Evolutionary conservation across 1,140 invertebrate genomes (phyloP).

Genomic region (Alviniconcha marisindica): DNA sequence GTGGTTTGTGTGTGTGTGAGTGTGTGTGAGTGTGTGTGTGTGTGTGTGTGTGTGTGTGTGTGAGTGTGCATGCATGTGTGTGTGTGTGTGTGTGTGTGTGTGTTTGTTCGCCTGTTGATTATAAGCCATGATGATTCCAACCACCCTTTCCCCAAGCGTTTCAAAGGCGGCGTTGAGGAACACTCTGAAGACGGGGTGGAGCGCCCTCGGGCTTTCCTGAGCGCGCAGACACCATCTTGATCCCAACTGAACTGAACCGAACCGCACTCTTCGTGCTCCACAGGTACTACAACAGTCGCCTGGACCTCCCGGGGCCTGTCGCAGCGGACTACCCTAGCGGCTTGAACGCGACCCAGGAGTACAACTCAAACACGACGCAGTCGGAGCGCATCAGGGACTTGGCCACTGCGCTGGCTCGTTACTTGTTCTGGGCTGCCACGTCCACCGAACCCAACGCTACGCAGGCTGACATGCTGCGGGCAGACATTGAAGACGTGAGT

Average conservation of each 20-base stretch:
- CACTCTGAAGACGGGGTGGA: too few relatives aligned
- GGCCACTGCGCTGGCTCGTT: constrained; percentile 62
- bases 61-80: constrained; percentile 11
- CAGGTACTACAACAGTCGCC: constrained; percentile 87
- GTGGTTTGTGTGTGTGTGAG: neutral
- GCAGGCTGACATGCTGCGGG: constrained; percentile 39
- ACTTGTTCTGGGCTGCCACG: constrained; percentile 62
- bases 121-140: too few relatives aligned
- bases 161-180: too few relatives aligned
- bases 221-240: too few relatives aligned
- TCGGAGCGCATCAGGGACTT: constrained; percentile 56
- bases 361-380: constrained; percentile 54
- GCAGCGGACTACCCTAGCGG: constrained; percentile 41
- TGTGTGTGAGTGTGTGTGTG: neutral
- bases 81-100: constrained; percentile 12
- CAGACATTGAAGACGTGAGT: constrained; percentile 48
- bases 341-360: constrained; percentile 40
- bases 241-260: too few relatives aligned
- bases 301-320: constrained; percentile 79
- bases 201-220: too few relatives aligned
- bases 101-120: too few relatives aligned
- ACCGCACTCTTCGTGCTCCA: constrained; percentile 40
- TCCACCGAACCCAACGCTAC: constrained; percentile 41
- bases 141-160: too few relatives aligned
- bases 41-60: neutral